phyloP scores from a whole-genome alignment of 2,888 invertebrate species.

The Limnephilus rhombicus region DNA sequence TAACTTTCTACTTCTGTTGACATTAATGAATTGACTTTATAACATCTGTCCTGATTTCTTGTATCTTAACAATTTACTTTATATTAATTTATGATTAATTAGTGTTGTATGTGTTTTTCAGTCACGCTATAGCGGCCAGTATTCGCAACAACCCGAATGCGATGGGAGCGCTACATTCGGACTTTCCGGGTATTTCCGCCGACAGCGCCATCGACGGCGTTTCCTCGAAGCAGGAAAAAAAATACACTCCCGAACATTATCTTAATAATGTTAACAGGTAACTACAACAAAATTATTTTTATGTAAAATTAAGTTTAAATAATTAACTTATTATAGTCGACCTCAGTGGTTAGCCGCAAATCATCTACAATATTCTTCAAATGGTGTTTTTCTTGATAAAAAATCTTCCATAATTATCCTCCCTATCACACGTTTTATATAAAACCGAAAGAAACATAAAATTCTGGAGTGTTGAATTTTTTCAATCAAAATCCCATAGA shows the following conservation, averaged over 20 bases:
- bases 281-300: not conserved
- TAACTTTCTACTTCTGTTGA: not conserved
- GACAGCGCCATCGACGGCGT: conserved; percentile 79
- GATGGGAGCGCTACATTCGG: conserved; percentile 83
- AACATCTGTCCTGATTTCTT: not conserved
- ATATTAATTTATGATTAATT: not conserved
- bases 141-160: conserved; percentile 83
- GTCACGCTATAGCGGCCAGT: conserved; percentile 83
- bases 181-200: conserved; percentile 80
- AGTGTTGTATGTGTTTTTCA: conserved; percentile 68
- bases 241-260: conserved; percentile 68
- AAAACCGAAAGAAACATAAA: not conserved
- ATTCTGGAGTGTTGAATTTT: not conserved
- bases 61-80: not conserved
- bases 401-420: not conserved
- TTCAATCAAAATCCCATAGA: too few species aligned
- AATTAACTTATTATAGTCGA: not conserved
- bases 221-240: conserved; percentile 76
- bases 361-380: not conserved
- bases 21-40: not conserved
- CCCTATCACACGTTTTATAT: not conserved
- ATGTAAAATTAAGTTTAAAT: too few species aligned
- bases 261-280: conserved; percentile 62
- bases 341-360: not conserved
- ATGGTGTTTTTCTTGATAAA: not conserved